phyloP scores from a whole-genome alignment of 1,140 invertebrate genomes.

The Drosophila mojavensis region DNA sequence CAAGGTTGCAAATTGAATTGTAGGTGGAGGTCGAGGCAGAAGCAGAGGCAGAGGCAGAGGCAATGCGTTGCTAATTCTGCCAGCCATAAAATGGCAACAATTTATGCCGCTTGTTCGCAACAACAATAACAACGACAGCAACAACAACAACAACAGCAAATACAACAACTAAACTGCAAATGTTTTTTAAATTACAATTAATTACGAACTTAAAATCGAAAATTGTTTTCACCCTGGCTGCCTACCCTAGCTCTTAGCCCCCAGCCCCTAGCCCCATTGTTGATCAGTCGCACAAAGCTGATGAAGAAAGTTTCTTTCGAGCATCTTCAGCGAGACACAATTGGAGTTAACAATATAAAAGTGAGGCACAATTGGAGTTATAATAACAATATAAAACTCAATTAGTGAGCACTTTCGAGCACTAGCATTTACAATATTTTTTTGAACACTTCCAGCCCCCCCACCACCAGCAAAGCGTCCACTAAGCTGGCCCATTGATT shows the following conservation, averaged over 20 bases:
- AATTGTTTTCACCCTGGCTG: slow-evolving; percentile 51
- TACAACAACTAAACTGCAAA: slow-evolving; percentile 45
- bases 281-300: slow-evolving; percentile 30
- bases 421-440: slow-evolving; percentile 46
- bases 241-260: too few relatives aligned
- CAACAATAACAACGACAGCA: slow-evolving; percentile 8
- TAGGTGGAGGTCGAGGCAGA: slow-evolving; percentile 66
- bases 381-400: slow-evolving; percentile 49
- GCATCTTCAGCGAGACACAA: slow-evolving; percentile 40
- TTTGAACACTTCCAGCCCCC: slow-evolving; percentile 51
- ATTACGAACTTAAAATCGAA: slow-evolving; percentile 59
- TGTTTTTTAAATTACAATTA: slow-evolving; percentile 68
- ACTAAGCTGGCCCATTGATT: slow-evolving; percentile 17
- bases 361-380: slow-evolving; percentile 29
- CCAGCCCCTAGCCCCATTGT: slow-evolving; percentile 1
- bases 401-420: slow-evolving; percentile 70
- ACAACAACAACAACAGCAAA: slow-evolving; percentile 37
- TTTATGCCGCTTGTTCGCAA: slow-evolving; percentile 28
- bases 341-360: neutral
- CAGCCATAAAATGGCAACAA: slow-evolving; percentile 57
- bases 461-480: slow-evolving; percentile 7
- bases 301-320: slow-evolving; percentile 53
- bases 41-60: slow-evolving; percentile 19
- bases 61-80: slow-evolving; percentile 60
- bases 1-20: slow-evolving; percentile 70